Evolutionary conservation across 1,140 invertebrate species (phyloP), one percentile per base, ranked within the genome.

Genomic region (Prorops nasuta): DNA sequence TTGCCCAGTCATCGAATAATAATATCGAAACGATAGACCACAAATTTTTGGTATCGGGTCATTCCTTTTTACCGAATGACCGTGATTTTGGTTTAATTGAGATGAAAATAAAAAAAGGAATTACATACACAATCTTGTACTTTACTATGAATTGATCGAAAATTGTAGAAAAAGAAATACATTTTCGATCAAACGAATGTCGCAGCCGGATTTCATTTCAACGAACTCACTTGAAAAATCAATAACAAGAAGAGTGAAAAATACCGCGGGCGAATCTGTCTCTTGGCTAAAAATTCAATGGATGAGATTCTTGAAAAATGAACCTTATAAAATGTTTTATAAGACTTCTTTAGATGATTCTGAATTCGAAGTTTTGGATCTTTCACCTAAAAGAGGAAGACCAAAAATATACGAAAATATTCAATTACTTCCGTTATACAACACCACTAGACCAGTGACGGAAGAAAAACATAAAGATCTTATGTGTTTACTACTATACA

Each of bases 11-110:
- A 18, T 47, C 28, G 8, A 22, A 54, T 31, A 56, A 59, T 44
- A 50, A 48, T 53, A 50, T 57, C 18, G 19, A 63, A 52, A 49
- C 20, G 17, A 52, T 68, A 45, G 66, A 63, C 40, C 56, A 64
- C 18, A 65, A 60, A 49, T 67, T 64, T 59, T 53, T 65, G 20
- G 49, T 67, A 42, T 58, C 49, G 3, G 56, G 63, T 10, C 63
- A 69, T 57, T 65, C 58, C 12, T 64, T 56, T 56, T 45, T 64
- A 39, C 61, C 51, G 17, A 63, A 61, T 51, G 45, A 63, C 24
- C 38, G 49, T 54, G 55, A 61, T 55, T 61, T 64, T 56, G 47
- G 43, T 0, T 52, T 50, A 28, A 49, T 58, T 48, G 39, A 56
- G 42, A 56, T 50, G 49, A 48, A 45, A 56, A 49, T 55, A 47